A percentile compares a stretch with the other conserved stretches of the same genome.
phyloP scores from a whole-genome alignment of 1,140 invertebrate genomes.

The Procambarus virginalis region DNA sequence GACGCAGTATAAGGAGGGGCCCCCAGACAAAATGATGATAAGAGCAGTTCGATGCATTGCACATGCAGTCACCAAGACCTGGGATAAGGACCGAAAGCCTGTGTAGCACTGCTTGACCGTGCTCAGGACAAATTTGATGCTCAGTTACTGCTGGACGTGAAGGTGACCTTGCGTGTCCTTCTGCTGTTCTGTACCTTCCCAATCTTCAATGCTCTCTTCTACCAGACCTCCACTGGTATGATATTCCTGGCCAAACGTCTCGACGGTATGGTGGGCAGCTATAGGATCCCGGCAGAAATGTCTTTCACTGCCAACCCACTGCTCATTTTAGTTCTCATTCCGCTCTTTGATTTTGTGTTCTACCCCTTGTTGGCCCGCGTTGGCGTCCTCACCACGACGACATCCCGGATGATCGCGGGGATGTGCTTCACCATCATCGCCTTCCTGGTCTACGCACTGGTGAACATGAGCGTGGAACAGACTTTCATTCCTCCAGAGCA shows the following conservation, averaged over 20 bases:
- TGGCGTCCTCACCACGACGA: no score
- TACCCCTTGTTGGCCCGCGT: no score
- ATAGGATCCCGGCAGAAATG: no score
- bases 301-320: slow-evolving; percentile 82
- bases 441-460: no score
- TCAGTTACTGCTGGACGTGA: no score
- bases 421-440: no score
- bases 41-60: slow-evolving; percentile 23
- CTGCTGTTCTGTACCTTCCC: slow-evolving; percentile 82
- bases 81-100: not conserved
- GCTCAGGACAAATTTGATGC: slow-evolving; percentile 75
- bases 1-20: slow-evolving; percentile 50
- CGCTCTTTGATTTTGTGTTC: slow-evolving; percentile 79
- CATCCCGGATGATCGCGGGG: no score
- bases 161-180: no score
- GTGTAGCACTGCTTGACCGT: slow-evolving; percentile 84
- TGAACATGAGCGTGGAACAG: no score
- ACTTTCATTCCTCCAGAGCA: no score
- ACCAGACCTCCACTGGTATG: slow-evolving; percentile 88
- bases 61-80: slow-evolving; percentile 12
- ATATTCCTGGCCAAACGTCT: no score
- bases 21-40: slow-evolving; percentile 63
- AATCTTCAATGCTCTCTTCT: slow-evolving; percentile 91
- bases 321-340: slow-evolving; percentile 88
- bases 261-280: no score